Evolutionary conservation across 2,113 vertebrate species (phyloP).

Genomic region (Nerophis ophidion): DNA sequence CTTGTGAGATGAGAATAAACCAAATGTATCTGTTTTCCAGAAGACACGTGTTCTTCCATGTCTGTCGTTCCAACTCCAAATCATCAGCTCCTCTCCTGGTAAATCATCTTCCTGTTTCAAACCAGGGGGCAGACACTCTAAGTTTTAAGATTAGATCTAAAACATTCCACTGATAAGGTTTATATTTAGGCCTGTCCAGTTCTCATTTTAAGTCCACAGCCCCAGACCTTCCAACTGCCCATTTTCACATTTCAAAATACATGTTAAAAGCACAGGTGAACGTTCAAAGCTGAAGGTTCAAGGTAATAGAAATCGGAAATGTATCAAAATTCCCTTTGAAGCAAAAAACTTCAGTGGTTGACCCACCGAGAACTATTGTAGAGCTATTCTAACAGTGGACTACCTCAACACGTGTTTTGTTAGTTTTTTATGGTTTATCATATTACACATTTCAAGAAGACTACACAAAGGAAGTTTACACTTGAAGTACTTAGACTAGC

Average conservation of each 20-base stretch:
- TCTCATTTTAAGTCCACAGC: not conserved
- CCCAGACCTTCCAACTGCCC: not conserved
- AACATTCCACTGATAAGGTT: not conserved
- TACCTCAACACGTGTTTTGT: too few species aligned
- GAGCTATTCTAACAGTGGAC: too few species aligned
- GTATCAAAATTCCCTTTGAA: too few species aligned
- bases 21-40: not conserved
- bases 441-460: too few species aligned
- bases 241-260: not conserved
- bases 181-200: not conserved
- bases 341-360: too few species aligned
- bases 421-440: too few species aligned
- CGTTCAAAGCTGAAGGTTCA: too few species aligned
- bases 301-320: not conserved
- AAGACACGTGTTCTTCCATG: constrained; percentile 1
- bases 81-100: not conserved
- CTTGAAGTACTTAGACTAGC: too few species aligned
- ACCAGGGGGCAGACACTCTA: not conserved
- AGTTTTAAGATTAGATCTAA: not conserved
- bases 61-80: constrained; percentile 13
- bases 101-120: not conserved
- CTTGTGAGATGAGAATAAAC: not conserved
- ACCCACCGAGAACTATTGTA: too few species aligned
- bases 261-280: too few species aligned
- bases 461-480: too few species aligned